Evolutionary conservation across 2,888 invertebrate species (phyloP), one percentile per base, ranked within the genome.

Genomic region (Drosophila colorata): DNA sequence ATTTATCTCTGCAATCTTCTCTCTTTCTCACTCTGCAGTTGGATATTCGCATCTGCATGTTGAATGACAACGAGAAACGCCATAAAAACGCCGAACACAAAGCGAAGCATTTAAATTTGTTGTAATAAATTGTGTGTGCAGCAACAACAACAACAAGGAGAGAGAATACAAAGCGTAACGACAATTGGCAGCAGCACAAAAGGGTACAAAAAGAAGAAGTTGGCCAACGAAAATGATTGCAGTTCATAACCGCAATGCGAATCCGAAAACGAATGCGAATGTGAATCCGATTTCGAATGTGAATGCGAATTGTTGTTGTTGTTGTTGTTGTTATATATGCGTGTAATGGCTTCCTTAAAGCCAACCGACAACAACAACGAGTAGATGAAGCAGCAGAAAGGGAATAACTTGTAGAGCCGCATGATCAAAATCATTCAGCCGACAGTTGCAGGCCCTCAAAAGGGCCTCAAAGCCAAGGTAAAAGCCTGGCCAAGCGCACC

Each of bases 331-430:
- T 70, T 74, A 78, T 81, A 84, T 77, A 85, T 80, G 85, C 82
- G 81, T 87, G 82, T 80, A 88, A 87, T 88, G 87, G 87, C 89
- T 87, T 88, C 89, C 89, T 87, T 82, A 82, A 78, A 78, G 66
- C 71, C 78, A 67, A 59, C 66, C 69, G 69, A 71, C 73, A 69
- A 63, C 46, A 68, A 47, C 33, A 33, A 38, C 43, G 60, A 46
- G 48, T 57, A 56, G 33, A 74, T 43, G 38, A 56, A 52, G 40
- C 37, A 59, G 16, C 38, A 16, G 33, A 28, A 28, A 33, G 48
- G 37, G 58, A 55, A 57, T 25, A 59, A 61, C 74, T 72, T 58
- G 72, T 20, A 38, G 65, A 28, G 46, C 31, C 40, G 69, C 65
- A 84, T 81, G 83, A 83, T 83, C 87, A 83, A 83, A 83, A 83